Evolutionary conservation across 2,113 vertebrate species (phyloP).

Genomic region (Gopherus evgoodei): DNA sequence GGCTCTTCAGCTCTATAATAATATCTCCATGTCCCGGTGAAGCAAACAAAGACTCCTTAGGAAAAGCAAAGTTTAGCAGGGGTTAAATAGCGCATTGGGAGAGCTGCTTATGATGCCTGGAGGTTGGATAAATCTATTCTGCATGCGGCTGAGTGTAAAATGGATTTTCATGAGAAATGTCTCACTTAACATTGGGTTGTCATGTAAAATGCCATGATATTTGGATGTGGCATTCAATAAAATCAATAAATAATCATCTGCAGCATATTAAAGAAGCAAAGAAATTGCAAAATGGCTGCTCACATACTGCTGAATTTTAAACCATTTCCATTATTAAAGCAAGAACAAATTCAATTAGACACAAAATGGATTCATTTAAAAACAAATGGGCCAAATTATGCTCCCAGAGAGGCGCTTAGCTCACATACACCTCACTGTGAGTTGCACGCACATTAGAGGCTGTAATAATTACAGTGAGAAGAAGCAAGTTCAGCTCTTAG

Average conservation of each 20-base stretch:
- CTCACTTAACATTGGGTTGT: accelerated
- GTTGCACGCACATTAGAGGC: background rate
- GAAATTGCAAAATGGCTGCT: background rate
- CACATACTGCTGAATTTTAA: background rate
- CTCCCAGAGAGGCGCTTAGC: background rate
- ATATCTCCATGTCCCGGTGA: background rate
- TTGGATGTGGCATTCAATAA: background rate
- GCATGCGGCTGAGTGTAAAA: accelerated
- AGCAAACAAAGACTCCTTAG: background rate
- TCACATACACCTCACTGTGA: background rate
- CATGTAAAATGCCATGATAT: background rate
- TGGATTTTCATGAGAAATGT: accelerated
- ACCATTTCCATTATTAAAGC: background rate
- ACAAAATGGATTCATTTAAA: background rate
- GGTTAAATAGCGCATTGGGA: background rate
- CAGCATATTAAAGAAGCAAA: background rate
- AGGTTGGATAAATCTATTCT: background rate
- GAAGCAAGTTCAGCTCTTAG: background rate
- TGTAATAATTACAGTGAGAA: background rate
- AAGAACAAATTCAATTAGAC: background rate
- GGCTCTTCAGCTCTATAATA: background rate
- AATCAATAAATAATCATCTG: background rate
- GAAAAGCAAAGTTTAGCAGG: background rate
- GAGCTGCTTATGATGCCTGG: background rate
- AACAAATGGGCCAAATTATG: background rate